Evolutionary conservation across 2,888 invertebrate species (phyloP), one percentile per base, ranked within the genome.

Genomic region (Temnothorax unifasciatus): DNA sequence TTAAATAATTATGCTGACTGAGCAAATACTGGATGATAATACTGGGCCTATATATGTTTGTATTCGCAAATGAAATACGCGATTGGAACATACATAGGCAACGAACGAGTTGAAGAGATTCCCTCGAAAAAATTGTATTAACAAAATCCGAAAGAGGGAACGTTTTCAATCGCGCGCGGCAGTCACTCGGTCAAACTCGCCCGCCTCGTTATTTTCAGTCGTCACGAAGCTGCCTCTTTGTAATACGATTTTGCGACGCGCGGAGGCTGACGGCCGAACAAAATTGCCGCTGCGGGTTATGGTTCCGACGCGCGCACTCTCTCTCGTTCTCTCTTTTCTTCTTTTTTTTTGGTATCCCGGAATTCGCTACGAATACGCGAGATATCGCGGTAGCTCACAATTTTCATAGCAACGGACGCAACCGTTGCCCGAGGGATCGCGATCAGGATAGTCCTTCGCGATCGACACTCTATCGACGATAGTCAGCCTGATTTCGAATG

Each of bases 401-500:
- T 92, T 92, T 92, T 88, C 89, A 54, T 81, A 79, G 73, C 73
- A 69, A 69, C 77, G 52, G 68, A n/a, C 63, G 84, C 85, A 91
- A 88, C 85, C 25, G 82, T 88, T 82, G 91, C 91, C 87, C 86
- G 66, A 84, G 91, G 91, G 91, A 87, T 89, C 87, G 85, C 71
- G 79, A 83, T 86, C 86, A 81, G 82, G 83, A 85, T 85, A 87
- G 87, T 89, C 83, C 85, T 85, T 82, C 74, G 68, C 86, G 83
- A 73, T 87, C 82, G 85, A 85, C 89, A 89, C 87, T 54, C 86
- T 66, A 73, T 86, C 84, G 85, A 83, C 82, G 87, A 81, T 81
- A 85, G 87, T 85, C 83, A 82, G 87, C 76, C 90, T 89, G 93
- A 93, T 92, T 92, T 91, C 88, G 85, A 88, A 92, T 92, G 93